phyloP scores from a whole-genome alignment of 2,797 vertebrate species.

The Sebastolobus altivelis region DNA sequence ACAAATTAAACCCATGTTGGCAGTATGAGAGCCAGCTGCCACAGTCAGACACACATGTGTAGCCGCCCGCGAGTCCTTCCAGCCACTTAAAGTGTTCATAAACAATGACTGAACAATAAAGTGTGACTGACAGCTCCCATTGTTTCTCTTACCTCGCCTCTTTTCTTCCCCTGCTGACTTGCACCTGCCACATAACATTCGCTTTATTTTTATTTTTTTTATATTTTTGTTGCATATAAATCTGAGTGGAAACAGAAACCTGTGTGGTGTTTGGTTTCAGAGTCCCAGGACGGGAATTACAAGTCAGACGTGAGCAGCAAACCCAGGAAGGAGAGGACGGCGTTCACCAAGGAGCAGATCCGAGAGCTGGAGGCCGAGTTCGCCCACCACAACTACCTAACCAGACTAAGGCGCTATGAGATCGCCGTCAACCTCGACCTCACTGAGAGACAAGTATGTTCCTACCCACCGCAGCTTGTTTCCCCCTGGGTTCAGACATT shows the following conservation, averaged over 20 bases:
- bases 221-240: conserved; percentile 62
- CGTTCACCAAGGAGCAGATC: conserved; percentile 99
- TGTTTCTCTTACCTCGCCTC: conserved; percentile 69
- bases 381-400: conserved; percentile 99
- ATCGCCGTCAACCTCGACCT: conserved; percentile 99
- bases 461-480: conserved; percentile 20
- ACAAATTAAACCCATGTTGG: conserved; percentile 77
- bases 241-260: conserved; percentile 69
- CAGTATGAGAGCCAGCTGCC: conserved; percentile 60
- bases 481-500: conserved; percentile 42
- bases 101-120: conserved; percentile 79
- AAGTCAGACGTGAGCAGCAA: conserved; percentile 98
- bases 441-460: conserved; percentile 98
- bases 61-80: conserved; percentile 71
- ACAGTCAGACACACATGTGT: conserved; percentile 65
- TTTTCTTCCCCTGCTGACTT: conserved; percentile 47
- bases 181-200: conserved; percentile 74
- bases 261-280: conserved; percentile 86
- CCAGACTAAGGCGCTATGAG: conserved; percentile 96
- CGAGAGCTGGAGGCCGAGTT: conserved; percentile 99
- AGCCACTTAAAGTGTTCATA: conserved; percentile 78
- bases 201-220: conserved; percentile 55
- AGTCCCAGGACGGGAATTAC: conserved; percentile 98
- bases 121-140: conserved; percentile 77
- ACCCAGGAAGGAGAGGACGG: conserved; percentile 98